Evolutionary conservation across 2,797 vertebrate species (phyloP).

Genomic region (Xiphorhynchus erythropygius): DNA sequence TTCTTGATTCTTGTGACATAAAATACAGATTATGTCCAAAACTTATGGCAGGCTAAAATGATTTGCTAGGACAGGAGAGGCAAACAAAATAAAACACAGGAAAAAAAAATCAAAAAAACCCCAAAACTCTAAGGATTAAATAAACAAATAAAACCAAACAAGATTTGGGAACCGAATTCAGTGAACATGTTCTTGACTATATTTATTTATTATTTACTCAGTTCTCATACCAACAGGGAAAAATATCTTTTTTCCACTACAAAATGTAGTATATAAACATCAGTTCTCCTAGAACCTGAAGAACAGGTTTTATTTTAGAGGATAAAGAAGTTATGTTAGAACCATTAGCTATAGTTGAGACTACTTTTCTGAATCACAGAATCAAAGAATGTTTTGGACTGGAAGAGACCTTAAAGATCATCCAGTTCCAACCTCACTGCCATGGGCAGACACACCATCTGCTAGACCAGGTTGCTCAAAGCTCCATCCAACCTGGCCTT

Average conservation of each 20-base stretch:
- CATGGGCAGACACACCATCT: rapidly evolving
- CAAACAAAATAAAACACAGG: background rate
- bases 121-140: background rate
- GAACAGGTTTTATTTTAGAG: background rate
- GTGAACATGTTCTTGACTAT: background rate
- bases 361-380: background rate
- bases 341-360: background rate
- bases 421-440: rapidly evolving
- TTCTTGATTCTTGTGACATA: background rate
- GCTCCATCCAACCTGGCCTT: background rate
- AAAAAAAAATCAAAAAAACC: background rate
- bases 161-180: background rate
- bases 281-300: background rate
- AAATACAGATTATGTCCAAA: background rate
- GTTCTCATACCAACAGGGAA: background rate
- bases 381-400: background rate
- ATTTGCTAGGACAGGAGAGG: rapidly evolving
- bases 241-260: background rate
- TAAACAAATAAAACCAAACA: background rate
- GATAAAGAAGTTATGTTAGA: background rate
- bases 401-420: background rate
- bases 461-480: background rate
- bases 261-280: background rate
- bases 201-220: background rate
- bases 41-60: background rate